These are phyloP conservation scores for Hyphantria cunea DNA, from an alignment of 1,140 invertebrate species.

Conservation along the genomic window DNA sequence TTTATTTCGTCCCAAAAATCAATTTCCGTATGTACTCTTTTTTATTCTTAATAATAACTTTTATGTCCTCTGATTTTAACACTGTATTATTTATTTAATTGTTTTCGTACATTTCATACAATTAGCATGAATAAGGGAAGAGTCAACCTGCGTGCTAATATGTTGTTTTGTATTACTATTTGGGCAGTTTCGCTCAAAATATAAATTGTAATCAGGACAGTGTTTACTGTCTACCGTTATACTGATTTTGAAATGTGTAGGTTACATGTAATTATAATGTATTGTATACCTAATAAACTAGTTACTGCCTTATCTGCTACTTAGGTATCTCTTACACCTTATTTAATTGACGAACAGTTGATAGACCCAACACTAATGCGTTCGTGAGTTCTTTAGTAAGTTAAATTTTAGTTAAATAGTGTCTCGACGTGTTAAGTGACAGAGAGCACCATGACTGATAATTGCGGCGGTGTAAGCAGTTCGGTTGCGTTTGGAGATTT, in stretches of 20 bases:
- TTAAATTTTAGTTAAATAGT: constrained; percentile 48
- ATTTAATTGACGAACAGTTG: constrained; percentile 4
- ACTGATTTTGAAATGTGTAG: constrained; percentile 11
- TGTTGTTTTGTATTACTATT: not conserved
- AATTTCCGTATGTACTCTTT: constrained; percentile 24
- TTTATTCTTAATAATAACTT: constrained; percentile 20
- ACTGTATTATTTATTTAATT: constrained; percentile 26
- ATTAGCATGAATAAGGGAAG: not conserved
- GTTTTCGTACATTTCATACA: constrained; percentile 6
- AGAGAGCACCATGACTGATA: constrained; percentile 57
- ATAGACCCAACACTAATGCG: not conserved
- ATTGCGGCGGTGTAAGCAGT: constrained; percentile 45
- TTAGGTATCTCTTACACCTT: not conserved
- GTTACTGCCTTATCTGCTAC: constrained; percentile 1
- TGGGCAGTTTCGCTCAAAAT: not conserved
- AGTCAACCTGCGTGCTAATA: not conserved
- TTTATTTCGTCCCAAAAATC: constrained; percentile 29
- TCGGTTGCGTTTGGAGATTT: constrained; percentile 58
- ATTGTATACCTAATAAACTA: constrained; percentile 2
- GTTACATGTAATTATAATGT: not conserved
- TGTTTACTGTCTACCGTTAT: constrained; percentile 1
- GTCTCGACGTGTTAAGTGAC: constrained; percentile 28
- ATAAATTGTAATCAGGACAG: not conserved
- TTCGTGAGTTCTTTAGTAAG: constrained; percentile 27
- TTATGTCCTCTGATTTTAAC: constrained; percentile 23